Percentiles rank a stretch among this genome's conserved stretches.
phyloP scores from a whole-genome alignment of 2,888 invertebrate genomes.

The Diplolepis rosae region DNA sequence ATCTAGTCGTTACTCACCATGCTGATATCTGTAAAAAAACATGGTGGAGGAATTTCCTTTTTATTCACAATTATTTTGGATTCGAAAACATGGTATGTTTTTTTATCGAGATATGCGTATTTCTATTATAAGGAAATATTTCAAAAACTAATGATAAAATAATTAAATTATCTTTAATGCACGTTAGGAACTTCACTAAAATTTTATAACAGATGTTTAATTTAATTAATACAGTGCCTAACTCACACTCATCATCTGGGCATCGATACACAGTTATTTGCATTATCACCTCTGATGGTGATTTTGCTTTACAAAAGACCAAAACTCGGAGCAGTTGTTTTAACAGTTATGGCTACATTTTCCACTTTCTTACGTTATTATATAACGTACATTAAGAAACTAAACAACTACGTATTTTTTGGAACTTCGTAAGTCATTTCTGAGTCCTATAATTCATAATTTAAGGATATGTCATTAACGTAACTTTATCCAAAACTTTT shows the following conservation, averaged over 20 bases:
- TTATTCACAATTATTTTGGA: conserved; percentile 84
- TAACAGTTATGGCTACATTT: conserved; percentile 74
- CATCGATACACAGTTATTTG: conserved; percentile 82
- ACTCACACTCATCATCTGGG: conserved; percentile 84
- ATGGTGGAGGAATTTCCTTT: conserved; percentile 83
- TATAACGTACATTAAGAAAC: conserved; percentile 77
- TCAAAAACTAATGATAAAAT: too few species aligned
- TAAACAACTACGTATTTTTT: conserved; percentile 81
- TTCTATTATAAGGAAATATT: too few species aligned
- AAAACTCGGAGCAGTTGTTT: conserved; percentile 73
- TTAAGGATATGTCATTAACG: too few species aligned
- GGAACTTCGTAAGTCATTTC: conserved; percentile 79
- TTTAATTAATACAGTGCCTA: conserved; percentile 80
- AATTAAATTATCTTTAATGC: too few species aligned
- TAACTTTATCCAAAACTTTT: too few species aligned
- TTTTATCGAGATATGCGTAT: too few species aligned
- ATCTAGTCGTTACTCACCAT: conserved; percentile 80
- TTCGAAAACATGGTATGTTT: conserved; percentile 81
- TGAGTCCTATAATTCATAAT: conserved; percentile 12
- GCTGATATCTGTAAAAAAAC: conserved; percentile 80
- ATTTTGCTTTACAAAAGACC: conserved; percentile 79
- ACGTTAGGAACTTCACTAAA: too few species aligned
- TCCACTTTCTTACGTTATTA: conserved; percentile 80
- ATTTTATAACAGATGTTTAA: too few species aligned
- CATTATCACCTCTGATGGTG: conserved; percentile 78